phyloP scores from a whole-genome alignment of 2,113 vertebrate species.

The Prinia subflava region DNA sequence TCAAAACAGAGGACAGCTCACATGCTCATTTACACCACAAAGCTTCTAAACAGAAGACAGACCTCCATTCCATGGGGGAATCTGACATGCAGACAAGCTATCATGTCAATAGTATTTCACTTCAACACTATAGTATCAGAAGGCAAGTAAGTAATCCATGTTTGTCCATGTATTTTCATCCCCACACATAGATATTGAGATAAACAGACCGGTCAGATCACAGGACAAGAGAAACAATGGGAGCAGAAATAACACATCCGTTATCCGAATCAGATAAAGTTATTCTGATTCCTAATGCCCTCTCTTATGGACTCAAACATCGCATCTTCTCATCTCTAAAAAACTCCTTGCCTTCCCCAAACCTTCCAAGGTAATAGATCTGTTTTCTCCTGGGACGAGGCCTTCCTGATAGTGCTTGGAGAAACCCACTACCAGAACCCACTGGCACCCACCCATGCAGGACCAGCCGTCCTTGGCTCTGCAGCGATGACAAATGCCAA shows the following conservation, averaged over 20 bases:
- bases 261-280: neutral
- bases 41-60: neutral
- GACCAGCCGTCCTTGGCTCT: fast-evolving
- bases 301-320: neutral
- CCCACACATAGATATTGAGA: neutral
- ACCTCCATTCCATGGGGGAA: neutral
- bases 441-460: fast-evolving
- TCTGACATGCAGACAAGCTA: neutral
- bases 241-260: neutral
- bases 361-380: neutral
- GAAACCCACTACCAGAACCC: neutral
- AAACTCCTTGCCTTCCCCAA: neutral
- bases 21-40: neutral
- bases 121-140: neutral
- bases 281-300: neutral
- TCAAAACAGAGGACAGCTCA: neutral
- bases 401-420: fast-evolving
- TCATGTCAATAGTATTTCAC: neutral
- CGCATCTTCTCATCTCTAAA: fast-evolving
- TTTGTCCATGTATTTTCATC: neutral
- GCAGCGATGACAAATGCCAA: fast-evolving
- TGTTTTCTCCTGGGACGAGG: neutral
- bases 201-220: fast-evolving
- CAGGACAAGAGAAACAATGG: neutral
- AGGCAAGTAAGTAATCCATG: neutral